Base-by-base conservation (phyloP, 2,888 invertebrate genomes). In the Abrostola triplasia region DNA sequence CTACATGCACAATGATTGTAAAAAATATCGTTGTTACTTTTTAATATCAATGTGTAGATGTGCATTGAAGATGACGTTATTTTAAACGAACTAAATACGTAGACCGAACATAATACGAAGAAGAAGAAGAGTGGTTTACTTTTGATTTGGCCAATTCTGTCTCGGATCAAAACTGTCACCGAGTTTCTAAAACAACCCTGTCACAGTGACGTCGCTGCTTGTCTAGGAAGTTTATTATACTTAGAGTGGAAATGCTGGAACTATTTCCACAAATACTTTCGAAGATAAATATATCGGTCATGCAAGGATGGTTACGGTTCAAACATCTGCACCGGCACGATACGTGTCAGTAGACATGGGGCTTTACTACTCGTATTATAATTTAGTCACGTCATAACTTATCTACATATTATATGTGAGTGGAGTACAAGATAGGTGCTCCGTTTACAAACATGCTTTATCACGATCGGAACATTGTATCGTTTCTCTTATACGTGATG, bases 401-500 rank as follows among this genome's bases (percentile, higher is more conserved):
- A 59, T 50, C 61, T 54, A 37, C 49, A 51, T 67, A 24, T 24
- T 24, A 48, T 49, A 61, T 66, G 60, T 60, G 56, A 55, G 60
- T 64, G 53, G 50, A 58, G 5, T 47, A 44, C 24, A 40, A 59
- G 53, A 62, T 58, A 56, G 44, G 47, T 48, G 53, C 59, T 62
- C 61, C 69, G 67, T 75, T 76, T 67, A 80, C 76, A 76, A 78
- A 79, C 86, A 81, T 87, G 87, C 81, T 79, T 80, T 86, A 86
- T 86, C 87, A 67, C 77, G 72, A 74, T 81, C 80, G 77, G 56
- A 42, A 60, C 64, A 40, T 24, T 49, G 50, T 59, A 50, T 57
- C 62, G 60, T 53, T 57, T 54, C 58, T 54, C 67, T 72, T 77
- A n/a, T n/a, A 69, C 69, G 58, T 62, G 65, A 57, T 36, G n/a